Evolutionary conservation across 2,888 invertebrate species (phyloP).

Genomic region (Drosophila subsilvestris): DNA sequence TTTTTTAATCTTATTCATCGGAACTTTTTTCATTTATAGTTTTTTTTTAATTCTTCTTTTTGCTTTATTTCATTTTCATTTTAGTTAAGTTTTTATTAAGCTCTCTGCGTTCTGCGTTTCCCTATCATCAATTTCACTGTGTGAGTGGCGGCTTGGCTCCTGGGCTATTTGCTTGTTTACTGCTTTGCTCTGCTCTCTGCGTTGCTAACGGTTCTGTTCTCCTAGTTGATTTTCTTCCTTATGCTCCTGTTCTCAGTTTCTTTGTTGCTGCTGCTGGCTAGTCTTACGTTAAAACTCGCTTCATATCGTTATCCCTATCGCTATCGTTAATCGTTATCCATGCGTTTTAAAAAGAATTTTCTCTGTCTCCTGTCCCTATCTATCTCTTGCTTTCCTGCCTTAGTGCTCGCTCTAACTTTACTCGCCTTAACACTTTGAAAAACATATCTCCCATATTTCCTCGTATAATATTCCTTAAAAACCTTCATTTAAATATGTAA

Average conservation of each 20-base stretch:
- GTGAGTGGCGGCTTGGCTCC: conserved; percentile 44
- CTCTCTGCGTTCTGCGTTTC: conserved; percentile 1
- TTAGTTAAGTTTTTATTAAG: conserved; percentile 5
- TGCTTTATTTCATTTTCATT: conserved; percentile 9
- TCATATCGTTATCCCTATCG: conserved; percentile 56
- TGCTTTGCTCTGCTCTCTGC: conserved; percentile 47
- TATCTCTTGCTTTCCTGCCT: conserved; percentile 6
- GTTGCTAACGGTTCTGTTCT: conserved; percentile 35
- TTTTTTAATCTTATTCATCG: conserved; percentile 14
- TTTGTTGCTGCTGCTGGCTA: conserved; percentile 31
- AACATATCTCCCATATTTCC: conserved; percentile 33
- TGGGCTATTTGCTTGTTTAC: conserved; percentile 32
- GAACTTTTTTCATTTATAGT: conserved; percentile 14
- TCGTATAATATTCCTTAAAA: conserved; percentile 40
- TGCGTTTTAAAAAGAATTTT: conserved; percentile 23
- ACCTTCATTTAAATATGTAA: conserved; percentile 34
- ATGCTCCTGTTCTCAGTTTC: conserved; percentile 14
- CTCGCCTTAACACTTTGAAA: conserved; percentile 62
- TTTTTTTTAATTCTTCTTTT: conserved; percentile 3
- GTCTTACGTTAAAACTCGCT: conserved; percentile 50
- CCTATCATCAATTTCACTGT: conserved; percentile 30
- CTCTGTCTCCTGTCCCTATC: conserved; percentile 21
- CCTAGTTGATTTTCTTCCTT: conserved; percentile 8
- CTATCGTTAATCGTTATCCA: conserved; percentile 42
- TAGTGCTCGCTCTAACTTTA: conserved; percentile 15